phyloP scores from a whole-genome alignment of 2,113 vertebrate genomes.

The Dolichallabes microphthalmus region DNA sequence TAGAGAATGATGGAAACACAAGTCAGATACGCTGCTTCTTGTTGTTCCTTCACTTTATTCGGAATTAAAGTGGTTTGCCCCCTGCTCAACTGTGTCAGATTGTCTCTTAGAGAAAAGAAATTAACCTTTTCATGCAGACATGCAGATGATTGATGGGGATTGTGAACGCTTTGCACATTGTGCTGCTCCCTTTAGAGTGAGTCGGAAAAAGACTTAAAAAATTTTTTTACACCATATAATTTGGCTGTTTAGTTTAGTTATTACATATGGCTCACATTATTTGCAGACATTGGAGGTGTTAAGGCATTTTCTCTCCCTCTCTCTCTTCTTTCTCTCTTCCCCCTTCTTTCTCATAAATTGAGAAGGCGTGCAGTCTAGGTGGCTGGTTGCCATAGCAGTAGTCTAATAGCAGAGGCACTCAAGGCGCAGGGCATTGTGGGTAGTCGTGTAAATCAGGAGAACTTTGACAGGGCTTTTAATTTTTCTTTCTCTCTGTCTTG shows the following conservation, averaged over 20 bases:
- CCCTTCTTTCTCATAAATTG: conserved; percentile 34
- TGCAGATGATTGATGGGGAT: conserved; percentile 36
- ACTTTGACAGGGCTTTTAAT: conserved; percentile 45
- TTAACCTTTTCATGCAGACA: conserved; percentile 38
- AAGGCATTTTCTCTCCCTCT: not conserved
- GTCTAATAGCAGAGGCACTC: conserved; percentile 53
- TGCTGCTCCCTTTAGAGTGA: not conserved
- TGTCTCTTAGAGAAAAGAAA: conserved; percentile 29
- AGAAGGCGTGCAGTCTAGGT: conserved; percentile 41
- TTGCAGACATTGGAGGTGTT: not conserved
- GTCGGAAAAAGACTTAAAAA: too few relatives aligned
- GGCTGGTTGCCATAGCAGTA: conserved; percentile 55
- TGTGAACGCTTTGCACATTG: conserved; percentile 20
- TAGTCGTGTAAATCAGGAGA: conserved; percentile 51
- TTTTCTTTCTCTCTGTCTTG: conserved; percentile 26
- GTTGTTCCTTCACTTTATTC: conserved; percentile 19
- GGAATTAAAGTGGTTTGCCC: conserved; percentile 25
- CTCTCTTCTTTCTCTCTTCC: not conserved
- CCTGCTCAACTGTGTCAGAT: conserved; percentile 32
- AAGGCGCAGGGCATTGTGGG: conserved; percentile 52
- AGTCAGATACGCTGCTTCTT: not conserved
- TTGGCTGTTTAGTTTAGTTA: not conserved
- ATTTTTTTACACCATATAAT: conserved; percentile 3
- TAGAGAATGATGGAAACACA: conserved; percentile 1
- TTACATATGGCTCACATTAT: conserved; percentile 10